These are phyloP conservation scores for Sturmia bella DNA, from an alignment of 2,888 invertebrate genomes.

Conservation along the genomic window DNA sequence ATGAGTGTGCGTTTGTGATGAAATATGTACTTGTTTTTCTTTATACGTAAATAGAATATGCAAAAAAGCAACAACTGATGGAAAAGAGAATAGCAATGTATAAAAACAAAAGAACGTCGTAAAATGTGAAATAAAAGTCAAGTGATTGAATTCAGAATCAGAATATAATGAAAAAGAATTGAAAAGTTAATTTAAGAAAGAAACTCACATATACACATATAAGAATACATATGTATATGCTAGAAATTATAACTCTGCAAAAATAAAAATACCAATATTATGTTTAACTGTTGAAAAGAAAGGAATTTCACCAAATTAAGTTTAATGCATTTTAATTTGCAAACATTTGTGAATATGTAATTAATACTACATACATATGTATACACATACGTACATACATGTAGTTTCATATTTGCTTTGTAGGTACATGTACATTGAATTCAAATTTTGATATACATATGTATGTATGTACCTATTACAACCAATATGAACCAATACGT, in stretches of 20 bases:
- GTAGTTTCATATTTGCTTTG: no score
- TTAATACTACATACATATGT: background rate
- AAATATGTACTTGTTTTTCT: constrained; percentile 60
- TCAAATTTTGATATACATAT: background rate
- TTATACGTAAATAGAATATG: constrained; percentile 67
- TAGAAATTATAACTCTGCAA: no score
- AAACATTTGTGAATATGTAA: no score
- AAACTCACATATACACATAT: background rate
- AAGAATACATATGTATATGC: no score
- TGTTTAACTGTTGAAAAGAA: background rate
- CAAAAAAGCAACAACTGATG: constrained; percentile 72
- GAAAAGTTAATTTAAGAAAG: constrained; percentile 15
- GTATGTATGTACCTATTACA: background rate
- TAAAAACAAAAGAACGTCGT: constrained; percentile 53
- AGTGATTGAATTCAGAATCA: constrained; percentile 47
- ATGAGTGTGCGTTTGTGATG: constrained; percentile 44
- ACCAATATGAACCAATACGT: no score
- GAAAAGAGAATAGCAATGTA: constrained; percentile 60
- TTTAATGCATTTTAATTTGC: no score
- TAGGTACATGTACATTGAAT: no score
- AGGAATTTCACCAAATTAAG: background rate
- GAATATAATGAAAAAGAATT: constrained; percentile 30
- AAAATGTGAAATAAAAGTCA: constrained; percentile 45
- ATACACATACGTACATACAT: background rate
- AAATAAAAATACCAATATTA: no score